Percentiles rank a stretch among this genome's conserved stretches.
phyloP scores from a whole-genome alignment of 1,140 invertebrate species.

The Brachionus manjavacas region DNA sequence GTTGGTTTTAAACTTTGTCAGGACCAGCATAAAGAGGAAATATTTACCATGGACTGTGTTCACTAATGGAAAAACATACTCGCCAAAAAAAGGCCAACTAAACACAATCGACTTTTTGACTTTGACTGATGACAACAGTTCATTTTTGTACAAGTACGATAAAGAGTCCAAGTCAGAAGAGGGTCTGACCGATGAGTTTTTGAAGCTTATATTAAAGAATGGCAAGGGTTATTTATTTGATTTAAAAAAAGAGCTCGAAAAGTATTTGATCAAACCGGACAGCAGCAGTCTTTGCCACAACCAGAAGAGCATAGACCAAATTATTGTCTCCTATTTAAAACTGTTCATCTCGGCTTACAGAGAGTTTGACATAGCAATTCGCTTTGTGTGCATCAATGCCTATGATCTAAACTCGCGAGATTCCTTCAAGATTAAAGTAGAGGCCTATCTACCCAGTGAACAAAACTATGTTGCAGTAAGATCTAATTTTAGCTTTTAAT shows the following conservation, averaged over 20 bases:
- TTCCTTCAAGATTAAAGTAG: slow-evolving; percentile 17
- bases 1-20: slow-evolving; percentile 2
- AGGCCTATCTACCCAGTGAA: slow-evolving; percentile 40
- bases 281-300: neutral
- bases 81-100: neutral
- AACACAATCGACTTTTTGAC: slow-evolving; percentile 25
- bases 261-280: neutral
- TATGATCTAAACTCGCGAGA: slow-evolving; percentile 13
- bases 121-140: neutral
- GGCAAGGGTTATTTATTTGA: neutral
- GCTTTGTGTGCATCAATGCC: slow-evolving; percentile 18
- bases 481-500: slow-evolving; percentile 29
- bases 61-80: slow-evolving; percentile 16
- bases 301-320: slow-evolving; percentile 1
- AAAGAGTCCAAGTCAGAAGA: neutral
- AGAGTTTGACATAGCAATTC: slow-evolving; percentile 8
- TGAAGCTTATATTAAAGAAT: neutral
- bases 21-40: neutral
- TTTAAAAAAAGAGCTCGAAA: neutral
- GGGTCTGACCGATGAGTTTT: slow-evolving; percentile 7
- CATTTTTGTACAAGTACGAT: neutral
- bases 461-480: slow-evolving; percentile 40
- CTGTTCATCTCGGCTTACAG: slow-evolving; percentile 14
- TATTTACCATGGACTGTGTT: slow-evolving; percentile 36
- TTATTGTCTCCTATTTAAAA: neutral